A percentile compares a stretch with the other conserved stretches of the same genome.
These are phyloP conservation scores for Felis catus DNA, from an alignment of 2,113 vertebrate species.

Conservation along the genomic window F.catus_Fca126_mat1.0 CM031417.1:42553501-42554000, in stretches of 20 bases:
- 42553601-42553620: not conserved
- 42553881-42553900: not conserved
- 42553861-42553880: not conserved
- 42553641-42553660: not conserved
- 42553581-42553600: not conserved
- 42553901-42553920: not conserved
- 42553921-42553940: not conserved
- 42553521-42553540: not conserved
- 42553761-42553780: fast-evolving
- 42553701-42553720: not conserved
- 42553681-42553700: not conserved
- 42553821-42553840: not conserved
- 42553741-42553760: not conserved
- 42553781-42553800: not conserved
- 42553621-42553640: too few species aligned
- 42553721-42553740: not conserved
- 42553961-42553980: not conserved
- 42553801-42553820: not conserved
- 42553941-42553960: not conserved
- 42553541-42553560: not conserved
- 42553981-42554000: not conserved
- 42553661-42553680: not conserved
- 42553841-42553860: not conserved
- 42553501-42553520: not conserved
- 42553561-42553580: not conserved